Conservation (phyloP, 2,797 vertebrate genomes). For the Channallabes apus region DNA sequence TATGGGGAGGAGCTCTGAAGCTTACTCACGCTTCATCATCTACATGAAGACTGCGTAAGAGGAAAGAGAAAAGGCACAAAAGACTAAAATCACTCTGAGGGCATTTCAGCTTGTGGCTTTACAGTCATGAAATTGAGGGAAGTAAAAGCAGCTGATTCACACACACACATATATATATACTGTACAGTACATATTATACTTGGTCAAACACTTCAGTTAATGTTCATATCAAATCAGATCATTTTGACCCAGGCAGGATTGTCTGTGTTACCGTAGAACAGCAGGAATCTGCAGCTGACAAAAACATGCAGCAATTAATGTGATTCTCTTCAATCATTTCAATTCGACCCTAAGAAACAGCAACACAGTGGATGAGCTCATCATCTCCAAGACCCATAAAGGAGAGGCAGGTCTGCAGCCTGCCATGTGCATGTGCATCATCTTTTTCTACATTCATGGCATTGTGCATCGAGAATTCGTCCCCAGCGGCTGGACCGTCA, state of each 20-base stretch:
- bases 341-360: neutral
- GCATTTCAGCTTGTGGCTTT: slow-evolving; percentile 18
- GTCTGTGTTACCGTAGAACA: neutral
- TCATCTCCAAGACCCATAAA: too few relatives aligned
- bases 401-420: too few relatives aligned
- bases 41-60: slow-evolving; percentile 25
- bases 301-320: neutral
- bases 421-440: too few relatives aligned
- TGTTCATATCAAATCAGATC: neutral
- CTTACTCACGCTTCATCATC: slow-evolving; percentile 43
- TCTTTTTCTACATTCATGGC: too few relatives aligned
- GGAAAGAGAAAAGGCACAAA: slow-evolving; percentile 16
- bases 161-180: neutral
- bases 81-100: neutral
- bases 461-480: too few relatives aligned
- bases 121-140: neutral
- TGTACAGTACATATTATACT: too few relatives aligned
- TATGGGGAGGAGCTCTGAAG: slow-evolving; percentile 47
- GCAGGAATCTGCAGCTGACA: slow-evolving; percentile 2
- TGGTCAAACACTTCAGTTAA: neutral
- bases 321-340: neutral
- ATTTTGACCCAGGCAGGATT: neutral
- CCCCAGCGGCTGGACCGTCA: too few relatives aligned
- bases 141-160: neutral
- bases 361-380: too few relatives aligned